Base-by-base conservation (phyloP, 2,797 vertebrate genomes). In the Graptemys geographica region DNA sequence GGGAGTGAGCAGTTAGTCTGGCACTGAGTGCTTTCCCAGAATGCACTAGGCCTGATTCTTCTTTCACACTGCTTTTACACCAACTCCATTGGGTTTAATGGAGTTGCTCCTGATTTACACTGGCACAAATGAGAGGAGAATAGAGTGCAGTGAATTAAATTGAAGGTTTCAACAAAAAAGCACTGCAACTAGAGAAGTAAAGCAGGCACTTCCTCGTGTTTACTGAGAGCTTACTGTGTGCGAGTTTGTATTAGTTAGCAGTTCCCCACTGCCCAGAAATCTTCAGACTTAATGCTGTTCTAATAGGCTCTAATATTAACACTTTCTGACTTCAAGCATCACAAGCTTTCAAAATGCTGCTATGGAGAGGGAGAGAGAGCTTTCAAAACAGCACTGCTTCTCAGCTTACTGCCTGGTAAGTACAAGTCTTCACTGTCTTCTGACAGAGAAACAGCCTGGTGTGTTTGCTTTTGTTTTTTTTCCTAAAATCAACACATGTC, bases 171-270 rank as follows among this genome's bases (percentile, higher is more conserved):
- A 87, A 90, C 41, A 94, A 84, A 90, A 94, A 78, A 78, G 41
- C 44, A 90, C 81, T 69, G 62, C 93, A 94, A 96, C 90, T 94
- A 90, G 53, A 97, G 94, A 98, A 97, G 90, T 96, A 79, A 91
- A 92, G 3, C 5, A 80, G 59, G 72, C 53, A 90, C 47, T 96
- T 96, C 84, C 97, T 96, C 79, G 86, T 96, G 86, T 97, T 93
- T 93, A 6, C 16, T 90, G 95, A 87, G 74, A 88, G 6, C 53
- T 65, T 41, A 72, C 80, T 52, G 41, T 7, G 18, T 31, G n/a
- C 88, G 2, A 65, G 19, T 79, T 7, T 33, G 47, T 51, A 47
- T 55, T 62, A 52, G 1, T 44, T 49, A 52, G 80, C 12, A 44
- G 3, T 84, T 59, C 47, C 11, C 15, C 57, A 10, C 31, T 52